Conservation (phyloP, 2,888 invertebrate species). For the Parnassius glacialis region DNA sequence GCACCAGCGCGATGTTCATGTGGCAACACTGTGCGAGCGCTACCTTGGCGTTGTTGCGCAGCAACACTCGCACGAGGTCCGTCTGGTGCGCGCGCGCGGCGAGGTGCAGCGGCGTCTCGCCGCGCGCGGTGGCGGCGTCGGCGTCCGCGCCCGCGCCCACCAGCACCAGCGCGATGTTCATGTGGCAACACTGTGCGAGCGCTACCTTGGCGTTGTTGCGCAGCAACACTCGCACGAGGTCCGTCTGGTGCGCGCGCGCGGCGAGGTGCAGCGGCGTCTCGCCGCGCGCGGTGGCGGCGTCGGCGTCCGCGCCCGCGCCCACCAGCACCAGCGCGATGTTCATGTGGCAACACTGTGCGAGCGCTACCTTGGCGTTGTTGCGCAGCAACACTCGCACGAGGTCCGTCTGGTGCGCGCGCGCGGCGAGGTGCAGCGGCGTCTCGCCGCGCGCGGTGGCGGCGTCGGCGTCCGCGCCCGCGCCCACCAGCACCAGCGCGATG, state of each 20-base stretch:
- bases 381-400: conserved; percentile 96
- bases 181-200: too few relatives aligned
- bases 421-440: conserved; percentile 97
- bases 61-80: conserved; percentile 96
- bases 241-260: conserved; percentile 98
- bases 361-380: conserved; percentile 92
- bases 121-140: conserved; percentile 96
- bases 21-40: too few relatives aligned
- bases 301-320: conserved; percentile 94
- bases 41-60: conserved; percentile 94
- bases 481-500: conserved; percentile 95
- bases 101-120: conserved; percentile 97
- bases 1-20: conserved; percentile 98
- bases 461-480: conserved; percentile 96
- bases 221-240: conserved; percentile 96
- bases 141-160: conserved; percentile 95
- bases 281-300: conserved; percentile 96
- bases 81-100: conserved; percentile 99
- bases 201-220: conserved; percentile 93
- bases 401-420: conserved; percentile 98
- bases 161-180: conserved; percentile 98
- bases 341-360: too few relatives aligned
- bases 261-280: conserved; percentile 98
- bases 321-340: conserved; percentile 97
- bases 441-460: conserved; percentile 97